Base-by-base conservation (phyloP, 2,888 invertebrate genomes). In the Xiphydria camelus region DNA sequence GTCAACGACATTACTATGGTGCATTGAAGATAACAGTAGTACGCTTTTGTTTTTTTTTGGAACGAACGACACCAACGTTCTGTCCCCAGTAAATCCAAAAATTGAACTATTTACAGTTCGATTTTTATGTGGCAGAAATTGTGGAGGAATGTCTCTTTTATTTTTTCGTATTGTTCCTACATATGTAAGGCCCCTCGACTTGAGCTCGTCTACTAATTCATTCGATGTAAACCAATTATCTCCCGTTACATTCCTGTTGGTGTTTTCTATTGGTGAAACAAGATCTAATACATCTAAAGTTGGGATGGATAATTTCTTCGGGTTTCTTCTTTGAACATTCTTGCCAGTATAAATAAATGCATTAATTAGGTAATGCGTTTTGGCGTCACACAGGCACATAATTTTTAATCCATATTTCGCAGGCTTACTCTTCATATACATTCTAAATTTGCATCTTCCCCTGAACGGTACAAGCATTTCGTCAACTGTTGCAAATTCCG, bases 91-190 rank as follows among this genome's bases (percentile, higher is more conserved):
- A 45, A 51, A 61, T 17, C 50, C 58, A 47, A 55, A 62, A 18
- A 51, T 9, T 14, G 36, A 26, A 10, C 38, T 35, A 40, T 43
- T 15, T 39, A 47, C 15, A 42, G 46, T 33, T 40, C 55, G 39
- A 19, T 12, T 52, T 47, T 47, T 20, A 31, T 38, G 43, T 51
- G 61, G 58, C 39, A 54, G 48, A 56, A 68, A 66, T 48, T 63
- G 51, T 25, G 41, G 5, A 15, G 63, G 63, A 45, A 65, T 55
- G 47, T 62, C 49, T 4, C 38, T 36, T 44, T 57, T 51, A 25
- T 57, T 49, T 31, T 53, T 53, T 12, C 26, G 29, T 15, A 61
- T 23, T 14, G 55, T 61, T 19, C 54, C 57, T 7, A 55, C 52
- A 31, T 36, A 41, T 6, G 55, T 51, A 12, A 57, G 34, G n/a